These are phyloP conservation scores for Vesta saturnalis DNA, from an alignment of 2,888 invertebrate genomes.

Conservation along the genomic window DNA sequence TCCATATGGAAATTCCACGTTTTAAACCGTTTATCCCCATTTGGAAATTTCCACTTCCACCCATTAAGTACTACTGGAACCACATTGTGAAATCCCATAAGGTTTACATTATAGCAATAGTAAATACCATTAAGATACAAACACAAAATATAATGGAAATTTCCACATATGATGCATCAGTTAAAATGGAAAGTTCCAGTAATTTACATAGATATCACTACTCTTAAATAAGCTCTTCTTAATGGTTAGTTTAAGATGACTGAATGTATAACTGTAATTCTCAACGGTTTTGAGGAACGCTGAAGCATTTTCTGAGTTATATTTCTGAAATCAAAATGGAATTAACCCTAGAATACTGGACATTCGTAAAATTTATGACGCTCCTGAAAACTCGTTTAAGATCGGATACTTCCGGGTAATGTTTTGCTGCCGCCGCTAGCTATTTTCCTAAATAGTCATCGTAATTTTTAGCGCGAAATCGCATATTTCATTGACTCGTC, in stretches of 20 bases:
- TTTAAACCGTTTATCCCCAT: not conserved
- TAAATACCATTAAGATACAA: not conserved
- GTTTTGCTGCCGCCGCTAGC: too few species aligned
- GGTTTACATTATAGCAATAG: slow-evolving; percentile 1
- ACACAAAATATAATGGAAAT: not conserved
- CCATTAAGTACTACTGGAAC: not conserved
- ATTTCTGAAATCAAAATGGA: not conserved
- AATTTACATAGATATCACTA: not conserved
- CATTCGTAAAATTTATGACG: too few species aligned
- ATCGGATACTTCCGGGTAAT: too few species aligned
- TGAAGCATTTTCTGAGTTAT: not conserved
- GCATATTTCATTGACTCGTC: too few species aligned
- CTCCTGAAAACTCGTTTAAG: too few species aligned
- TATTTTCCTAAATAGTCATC: too few species aligned
- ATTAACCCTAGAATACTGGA: too few species aligned
- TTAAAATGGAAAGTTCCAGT: not conserved
- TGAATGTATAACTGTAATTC: not conserved
- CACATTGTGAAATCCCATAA: not conserved
- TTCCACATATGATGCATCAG: not conserved
- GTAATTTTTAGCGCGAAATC: too few species aligned
- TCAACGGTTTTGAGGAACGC: not conserved
- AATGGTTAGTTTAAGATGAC: not conserved
- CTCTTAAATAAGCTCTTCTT: not conserved
- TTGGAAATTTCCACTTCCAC: slow-evolving; percentile 1
- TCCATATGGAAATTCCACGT: not conserved